Base-by-base conservation (phyloP, 1,140 invertebrate species). In the Procambarus virginalis region DNA sequence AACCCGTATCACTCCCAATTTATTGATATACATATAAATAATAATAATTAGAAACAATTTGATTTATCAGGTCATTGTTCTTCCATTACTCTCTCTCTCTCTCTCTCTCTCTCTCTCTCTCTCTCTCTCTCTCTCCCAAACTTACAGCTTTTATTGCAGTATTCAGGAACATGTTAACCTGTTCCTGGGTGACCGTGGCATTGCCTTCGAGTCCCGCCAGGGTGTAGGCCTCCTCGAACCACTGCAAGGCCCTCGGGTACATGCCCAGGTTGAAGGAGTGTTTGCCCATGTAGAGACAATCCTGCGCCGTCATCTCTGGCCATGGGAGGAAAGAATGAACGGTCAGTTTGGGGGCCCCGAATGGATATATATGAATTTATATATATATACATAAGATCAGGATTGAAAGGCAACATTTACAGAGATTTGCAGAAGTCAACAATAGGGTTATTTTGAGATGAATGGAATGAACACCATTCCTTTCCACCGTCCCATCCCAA, bases 261-360 rank as follows among this genome's bases (percentile, higher is more conserved):
- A 94, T 93, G 48, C 93, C 93, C 45, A 93, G 92, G 73, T 94
- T 93, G 90, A 94, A 94, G 20, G 93, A 92, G 89, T 94, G 93
- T 78, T 94, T 93, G 3, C 94, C 94, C 83, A 95, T 92, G 92
- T 93, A 94, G 78, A 94, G 92, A 88, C 94, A 94, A 91, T 95
- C 94, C 20, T 93, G 93, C 1, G 93, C 93, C 10, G 90, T 93
- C 75, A 94, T 84, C 55, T 89, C 92, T 91, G 92, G 22, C 4
- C n/a, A 73, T 10, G 34, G 34, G 1, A 34, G 34, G 34, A 0
- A 34, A 34, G 34, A 34, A 34, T 34, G 34, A 34, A 34, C 0
- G 1, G 34, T 34, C 34, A 34, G 0, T 34, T 34, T 34, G 34
- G 34, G 34, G 0, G 34, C 34, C 34, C 34, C 34, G 34, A 34